Evolutionary conservation across 2,113 vertebrate genomes (phyloP).

Genomic region (Motacilla alba): DNA sequence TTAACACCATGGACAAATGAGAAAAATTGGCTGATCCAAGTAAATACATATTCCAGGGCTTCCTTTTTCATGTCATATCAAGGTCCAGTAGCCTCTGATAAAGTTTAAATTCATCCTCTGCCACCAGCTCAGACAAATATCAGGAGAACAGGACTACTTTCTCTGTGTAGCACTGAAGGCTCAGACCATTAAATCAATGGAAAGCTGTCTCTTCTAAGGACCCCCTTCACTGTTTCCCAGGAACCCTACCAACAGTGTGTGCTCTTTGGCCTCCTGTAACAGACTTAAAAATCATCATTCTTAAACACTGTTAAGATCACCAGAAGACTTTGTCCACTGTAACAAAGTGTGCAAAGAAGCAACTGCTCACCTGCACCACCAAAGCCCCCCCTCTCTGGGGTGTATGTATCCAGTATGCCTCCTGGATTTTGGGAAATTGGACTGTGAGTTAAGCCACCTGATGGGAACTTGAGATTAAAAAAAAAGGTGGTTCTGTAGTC

Average conservation of each 20-base stretch:
- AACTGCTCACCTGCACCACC: too few species aligned
- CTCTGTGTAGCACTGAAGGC: background rate
- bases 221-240: background rate
- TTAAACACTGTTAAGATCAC: background rate
- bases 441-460: background rate
- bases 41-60: background rate
- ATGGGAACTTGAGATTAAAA: background rate
- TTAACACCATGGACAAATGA: background rate
- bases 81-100: background rate
- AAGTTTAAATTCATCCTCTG: background rate
- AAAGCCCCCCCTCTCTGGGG: background rate
- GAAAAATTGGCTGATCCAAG: background rate
- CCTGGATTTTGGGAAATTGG: background rate
- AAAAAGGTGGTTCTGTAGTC: too few species aligned
- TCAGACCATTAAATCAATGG: background rate
- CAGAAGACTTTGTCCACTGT: background rate
- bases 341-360: background rate
- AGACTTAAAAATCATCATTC: background rate
- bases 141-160: background rate
- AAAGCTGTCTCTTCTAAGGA: background rate
- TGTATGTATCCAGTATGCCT: background rate
- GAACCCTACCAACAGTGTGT: background rate
- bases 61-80: background rate
- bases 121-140: background rate
- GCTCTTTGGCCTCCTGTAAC: background rate